Conservation (phyloP, 64 coral and sea anemone genomes). For the Dendrophyllia cribrosa region DNA sequence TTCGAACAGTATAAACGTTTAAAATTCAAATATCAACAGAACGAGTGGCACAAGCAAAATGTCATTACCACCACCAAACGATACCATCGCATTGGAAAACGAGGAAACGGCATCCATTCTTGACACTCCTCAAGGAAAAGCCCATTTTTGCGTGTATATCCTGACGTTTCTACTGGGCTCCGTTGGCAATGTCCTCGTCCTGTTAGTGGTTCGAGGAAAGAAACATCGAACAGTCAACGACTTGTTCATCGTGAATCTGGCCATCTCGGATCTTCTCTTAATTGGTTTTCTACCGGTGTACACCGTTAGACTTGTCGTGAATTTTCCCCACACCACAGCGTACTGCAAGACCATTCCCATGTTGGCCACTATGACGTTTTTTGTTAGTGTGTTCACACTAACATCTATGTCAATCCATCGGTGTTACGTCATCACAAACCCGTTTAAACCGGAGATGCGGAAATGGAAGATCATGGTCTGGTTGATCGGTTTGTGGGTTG, state of each 20-base stretch:
- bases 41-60: background rate
- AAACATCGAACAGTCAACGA: slow-evolving; percentile 57
- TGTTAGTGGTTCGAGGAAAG: slow-evolving; percentile 52
- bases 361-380: slow-evolving; percentile 63
- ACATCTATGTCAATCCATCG: slow-evolving; percentile 73
- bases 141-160: slow-evolving; percentile 46
- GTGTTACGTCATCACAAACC: slow-evolving; percentile 69
- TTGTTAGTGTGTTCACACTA: slow-evolving; percentile 62
- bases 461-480: slow-evolving; percentile 41
- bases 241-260: slow-evolving; percentile 68
- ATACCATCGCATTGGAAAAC: background rate
- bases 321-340: background rate
- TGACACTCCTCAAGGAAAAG: slow-evolving; percentile 21
- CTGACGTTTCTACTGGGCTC: slow-evolving; percentile 63
- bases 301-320: slow-evolving; percentile 4
- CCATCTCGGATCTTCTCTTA: slow-evolving; percentile 60
- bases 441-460: slow-evolving; percentile 67
- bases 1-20: too few species aligned
- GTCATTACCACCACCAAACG: background rate
- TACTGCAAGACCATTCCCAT: slow-evolving; percentile 53
- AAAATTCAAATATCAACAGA: background rate
- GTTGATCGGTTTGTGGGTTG: slow-evolving; percentile 50
- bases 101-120: background rate
- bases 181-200: slow-evolving; percentile 58
- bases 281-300: slow-evolving; percentile 60